Conservation (phyloP, 1,140 invertebrate genomes). For the Drosophila neocordata region DNA sequence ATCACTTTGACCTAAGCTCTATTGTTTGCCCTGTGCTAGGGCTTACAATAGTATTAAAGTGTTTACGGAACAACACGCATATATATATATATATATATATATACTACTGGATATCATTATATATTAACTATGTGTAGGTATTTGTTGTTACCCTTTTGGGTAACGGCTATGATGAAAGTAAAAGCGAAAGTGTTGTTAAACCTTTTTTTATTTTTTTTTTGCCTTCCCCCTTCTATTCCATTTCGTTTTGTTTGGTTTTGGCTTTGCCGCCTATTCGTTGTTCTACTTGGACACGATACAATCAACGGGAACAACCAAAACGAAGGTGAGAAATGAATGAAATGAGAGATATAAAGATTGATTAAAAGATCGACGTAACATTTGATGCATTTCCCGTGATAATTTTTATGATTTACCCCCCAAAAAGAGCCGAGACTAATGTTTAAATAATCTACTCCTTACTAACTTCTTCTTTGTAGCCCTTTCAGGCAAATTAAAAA, state of each 20-base stretch:
- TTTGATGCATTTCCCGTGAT: constrained; percentile 58
- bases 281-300: constrained; percentile 7
- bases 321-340: constrained; percentile 6
- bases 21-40: constrained; percentile 24
- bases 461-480: constrained; percentile 35
- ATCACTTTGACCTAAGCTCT: constrained; percentile 26
- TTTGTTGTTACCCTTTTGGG: background rate
- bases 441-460: constrained; percentile 53
- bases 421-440: constrained; percentile 36
- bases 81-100: background rate
- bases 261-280: constrained; percentile 10
- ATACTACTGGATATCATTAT: constrained; percentile 1
- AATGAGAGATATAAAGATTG: constrained; percentile 39
- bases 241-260: constrained; percentile 9
- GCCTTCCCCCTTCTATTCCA: background rate
- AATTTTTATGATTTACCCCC: constrained; percentile 37
- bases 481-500: constrained; percentile 8
- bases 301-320: background rate
- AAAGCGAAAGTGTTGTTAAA: constrained; percentile 58
- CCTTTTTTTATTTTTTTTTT: background rate
- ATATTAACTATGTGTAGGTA: background rate
- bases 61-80: constrained; percentile 18
- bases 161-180: constrained; percentile 7
- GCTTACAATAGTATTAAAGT: constrained; percentile 29
- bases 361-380: constrained; percentile 42